These are phyloP conservation scores for Omphaloscelis lunosa DNA, from an alignment of 2,888 invertebrate genomes.

Conservation along the genomic window DNA sequence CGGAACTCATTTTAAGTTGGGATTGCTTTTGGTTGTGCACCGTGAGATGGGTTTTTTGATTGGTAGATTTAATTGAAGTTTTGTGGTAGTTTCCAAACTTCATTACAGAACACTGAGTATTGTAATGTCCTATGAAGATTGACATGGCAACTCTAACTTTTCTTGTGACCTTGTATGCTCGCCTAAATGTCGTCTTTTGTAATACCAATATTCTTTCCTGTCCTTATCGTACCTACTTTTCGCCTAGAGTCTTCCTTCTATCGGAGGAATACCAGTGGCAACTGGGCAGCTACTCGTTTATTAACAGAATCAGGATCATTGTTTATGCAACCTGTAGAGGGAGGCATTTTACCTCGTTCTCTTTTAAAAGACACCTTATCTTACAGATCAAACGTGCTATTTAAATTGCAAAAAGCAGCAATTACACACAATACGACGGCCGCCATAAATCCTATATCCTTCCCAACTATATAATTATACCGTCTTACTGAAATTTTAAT, in stretches of 20 bases:
- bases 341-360: neutral
- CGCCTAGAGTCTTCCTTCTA: too few species aligned
- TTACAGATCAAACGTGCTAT: slow-evolving; percentile 7
- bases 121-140: neutral
- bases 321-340: neutral
- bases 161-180: neutral
- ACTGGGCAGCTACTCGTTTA: neutral
- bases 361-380: neutral
- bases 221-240: neutral
- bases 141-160: neutral
- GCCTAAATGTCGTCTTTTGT: neutral
- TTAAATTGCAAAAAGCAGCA: slow-evolving; percentile 27
- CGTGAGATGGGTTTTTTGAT: slow-evolving; percentile 33
- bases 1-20: slow-evolving; percentile 52
- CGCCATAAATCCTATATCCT: slow-evolving; percentile 25
- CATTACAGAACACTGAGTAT: neutral
- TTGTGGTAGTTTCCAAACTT: slow-evolving; percentile 22
- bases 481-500: slow-evolving; percentile 36
- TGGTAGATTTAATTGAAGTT: slow-evolving; percentile 34
- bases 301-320: neutral
- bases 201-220: neutral
- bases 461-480: slow-evolving; percentile 30
- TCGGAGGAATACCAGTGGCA: accelerated
- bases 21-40: slow-evolving; percentile 47
- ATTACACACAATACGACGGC: slow-evolving; percentile 33